These are phyloP conservation scores for Peromyscus attwateri DNA, from an alignment of 2,797 vertebrate species.

Conservation along the genomic window DNA sequence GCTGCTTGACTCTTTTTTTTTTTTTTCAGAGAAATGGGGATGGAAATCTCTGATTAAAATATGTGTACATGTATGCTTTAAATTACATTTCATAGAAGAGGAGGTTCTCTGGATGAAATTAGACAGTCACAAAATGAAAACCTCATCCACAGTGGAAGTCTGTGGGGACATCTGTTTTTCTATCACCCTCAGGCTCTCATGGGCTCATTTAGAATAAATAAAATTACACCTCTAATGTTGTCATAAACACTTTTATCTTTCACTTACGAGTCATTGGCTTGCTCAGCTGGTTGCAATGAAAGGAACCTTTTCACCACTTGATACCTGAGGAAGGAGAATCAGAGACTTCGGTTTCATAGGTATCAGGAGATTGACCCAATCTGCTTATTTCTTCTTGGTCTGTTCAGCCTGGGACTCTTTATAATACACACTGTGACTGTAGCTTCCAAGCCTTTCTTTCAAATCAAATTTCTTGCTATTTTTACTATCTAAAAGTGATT, in stretches of 20 bases:
- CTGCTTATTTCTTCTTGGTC: neutral
- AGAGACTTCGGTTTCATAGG: neutral
- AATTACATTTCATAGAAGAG: neutral
- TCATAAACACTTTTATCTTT: neutral
- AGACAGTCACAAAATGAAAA: neutral
- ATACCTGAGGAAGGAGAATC: neutral
- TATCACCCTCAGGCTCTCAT: neutral
- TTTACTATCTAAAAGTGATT: neutral
- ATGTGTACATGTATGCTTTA: neutral
- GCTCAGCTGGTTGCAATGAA: neutral
- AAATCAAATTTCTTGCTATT: neutral
- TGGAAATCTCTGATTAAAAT: neutral
- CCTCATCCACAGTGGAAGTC: neutral
- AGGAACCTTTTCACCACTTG: neutral
- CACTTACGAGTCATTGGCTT: no score
- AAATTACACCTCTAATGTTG: neutral
- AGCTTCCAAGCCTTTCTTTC: slow-evolving; percentile 37
- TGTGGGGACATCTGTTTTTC: neutral
- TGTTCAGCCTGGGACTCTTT: neutral
- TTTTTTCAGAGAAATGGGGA: neutral
- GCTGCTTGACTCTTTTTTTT: neutral
- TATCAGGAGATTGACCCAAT: neutral
- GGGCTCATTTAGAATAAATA: neutral
- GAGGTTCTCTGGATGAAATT: neutral
- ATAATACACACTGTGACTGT: neutral